Evolutionary conservation across 2,888 invertebrate species (phyloP), one percentile per base, ranked within the genome.

Genomic region (Lepas anatifera): DNA sequence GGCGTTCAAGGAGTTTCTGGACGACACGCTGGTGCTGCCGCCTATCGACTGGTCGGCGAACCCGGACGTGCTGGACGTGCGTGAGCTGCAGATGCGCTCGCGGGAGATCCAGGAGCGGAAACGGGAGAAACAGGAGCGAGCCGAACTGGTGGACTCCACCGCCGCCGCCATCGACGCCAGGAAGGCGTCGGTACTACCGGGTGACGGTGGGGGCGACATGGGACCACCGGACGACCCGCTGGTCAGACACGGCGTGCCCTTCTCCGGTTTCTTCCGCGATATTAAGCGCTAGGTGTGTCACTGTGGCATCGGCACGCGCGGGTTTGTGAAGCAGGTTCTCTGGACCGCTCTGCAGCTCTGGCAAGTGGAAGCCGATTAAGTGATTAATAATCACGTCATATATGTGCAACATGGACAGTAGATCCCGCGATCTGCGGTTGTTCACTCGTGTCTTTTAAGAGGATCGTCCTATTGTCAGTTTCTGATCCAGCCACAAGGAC

Each of bases 1-100:
- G 22, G 95, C 95, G 27, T 93, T 97, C 76, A 95, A 97, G 79
- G 94, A 94, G 78, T 98, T 97, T 80, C 83, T 98, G 73, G 95
- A 97, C 77, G 95, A 73, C 16, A 74, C 74, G 39, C 72, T 97
- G 75, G 96, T 98, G 63, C 82, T 98, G 76, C 97, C 97, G 4
- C 97, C 97, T 72, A 95, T 96, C 8, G 92, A 97, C 79, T 96
- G 95, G 94, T 94, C 95, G 81, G 58, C 58, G 32, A 86, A 91
- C 72, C 90, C 92, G 76, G 92, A 93, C 64, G 81, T 97, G 72
- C 81, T 97, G 72, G 94, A 95, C 0, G 88, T 95, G 75, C 89
- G 90, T 74, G 93, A 95, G 78, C 83, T 96, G 73, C 89, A 92
- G 75, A 13, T 13, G 25, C n/a, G 25, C 25, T 66, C 66, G 39